phyloP scores from a whole-genome alignment of 2,888 invertebrate genomes.

The Villa cingulata region DNA sequence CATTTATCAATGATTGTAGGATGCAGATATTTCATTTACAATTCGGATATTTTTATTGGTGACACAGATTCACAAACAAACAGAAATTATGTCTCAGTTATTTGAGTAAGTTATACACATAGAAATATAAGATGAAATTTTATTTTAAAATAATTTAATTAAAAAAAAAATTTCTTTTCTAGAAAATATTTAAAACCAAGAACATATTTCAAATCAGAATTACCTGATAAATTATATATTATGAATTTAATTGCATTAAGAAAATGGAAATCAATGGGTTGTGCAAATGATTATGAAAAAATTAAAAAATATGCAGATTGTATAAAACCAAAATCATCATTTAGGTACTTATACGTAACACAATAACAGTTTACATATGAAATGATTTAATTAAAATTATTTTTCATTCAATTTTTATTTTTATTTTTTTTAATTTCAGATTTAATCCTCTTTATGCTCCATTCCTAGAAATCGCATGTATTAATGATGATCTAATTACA shows the following conservation, averaged over 20 bases:
- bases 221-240: not conserved
- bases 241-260: not conserved
- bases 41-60: too few relatives aligned
- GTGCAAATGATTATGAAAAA: not conserved
- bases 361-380: not conserved
- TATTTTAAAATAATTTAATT: too few relatives aligned
- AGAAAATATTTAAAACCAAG: too few relatives aligned
- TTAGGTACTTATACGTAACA: not conserved
- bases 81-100: too few relatives aligned
- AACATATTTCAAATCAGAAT: too few relatives aligned
- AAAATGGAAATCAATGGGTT: not conserved
- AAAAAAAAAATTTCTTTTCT: too few relatives aligned
- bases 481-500: not conserved
- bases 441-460: slow-evolving; percentile 2
- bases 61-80: too few relatives aligned
- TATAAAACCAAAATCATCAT: not conserved
- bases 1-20: too few relatives aligned
- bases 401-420: not conserved
- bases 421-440: not conserved
- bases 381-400: not conserved
- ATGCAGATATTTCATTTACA: too few relatives aligned
- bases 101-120: too few relatives aligned
- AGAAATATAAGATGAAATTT: too few relatives aligned
- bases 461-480: not conserved
- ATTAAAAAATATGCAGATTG: not conserved